phyloP scores from a whole-genome alignment of 2,888 invertebrate genomes.

The Clanis bilineata region DNA sequence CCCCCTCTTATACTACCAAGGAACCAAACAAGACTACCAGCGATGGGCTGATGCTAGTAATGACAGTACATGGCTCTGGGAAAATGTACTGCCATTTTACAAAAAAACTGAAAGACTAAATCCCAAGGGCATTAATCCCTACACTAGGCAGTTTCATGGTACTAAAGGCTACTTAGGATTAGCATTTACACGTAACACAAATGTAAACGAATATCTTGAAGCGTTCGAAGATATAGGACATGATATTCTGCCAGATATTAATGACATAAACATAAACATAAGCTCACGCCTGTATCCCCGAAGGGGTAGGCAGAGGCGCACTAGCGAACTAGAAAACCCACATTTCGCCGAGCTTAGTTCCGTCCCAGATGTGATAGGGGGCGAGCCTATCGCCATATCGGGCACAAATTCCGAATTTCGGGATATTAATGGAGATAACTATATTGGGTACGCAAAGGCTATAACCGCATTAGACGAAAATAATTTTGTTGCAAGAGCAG shows the following conservation, averaged over 20 bases:
- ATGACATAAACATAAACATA: too few species aligned
- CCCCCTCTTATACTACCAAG: slow-evolving; percentile 28
- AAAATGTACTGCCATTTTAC: slow-evolving; percentile 43
- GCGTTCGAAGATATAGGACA: slow-evolving; percentile 62
- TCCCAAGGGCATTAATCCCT: slow-evolving; percentile 25
- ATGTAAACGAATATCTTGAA: slow-evolving; percentile 34
- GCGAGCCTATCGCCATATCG: too few species aligned
- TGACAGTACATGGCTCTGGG: slow-evolving; percentile 44
- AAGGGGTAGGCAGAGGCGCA: too few species aligned
- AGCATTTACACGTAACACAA: slow-evolving; percentile 35
- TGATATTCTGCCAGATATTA: slow-evolving; percentile 40
- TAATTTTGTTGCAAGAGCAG: slow-evolving; percentile 37
- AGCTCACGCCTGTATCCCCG: too few species aligned
- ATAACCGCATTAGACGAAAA: slow-evolving; percentile 30
- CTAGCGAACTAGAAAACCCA: too few species aligned
- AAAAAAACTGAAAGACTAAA: slow-evolving; percentile 44
- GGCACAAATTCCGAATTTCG: too few species aligned
- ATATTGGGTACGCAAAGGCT: slow-evolving; percentile 43
- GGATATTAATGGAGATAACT: slow-evolving; percentile 44
- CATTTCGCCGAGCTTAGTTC: too few species aligned
- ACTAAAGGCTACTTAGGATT: slow-evolving; percentile 33
- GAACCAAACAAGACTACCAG: slow-evolving; percentile 39
- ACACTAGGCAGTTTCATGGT: slow-evolving; percentile 33
- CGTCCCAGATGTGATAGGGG: too few species aligned
- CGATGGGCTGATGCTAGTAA: slow-evolving; percentile 37